Conservation (phyloP, 2,113 vertebrate genomes). For the Heliornis fulica region DNA sequence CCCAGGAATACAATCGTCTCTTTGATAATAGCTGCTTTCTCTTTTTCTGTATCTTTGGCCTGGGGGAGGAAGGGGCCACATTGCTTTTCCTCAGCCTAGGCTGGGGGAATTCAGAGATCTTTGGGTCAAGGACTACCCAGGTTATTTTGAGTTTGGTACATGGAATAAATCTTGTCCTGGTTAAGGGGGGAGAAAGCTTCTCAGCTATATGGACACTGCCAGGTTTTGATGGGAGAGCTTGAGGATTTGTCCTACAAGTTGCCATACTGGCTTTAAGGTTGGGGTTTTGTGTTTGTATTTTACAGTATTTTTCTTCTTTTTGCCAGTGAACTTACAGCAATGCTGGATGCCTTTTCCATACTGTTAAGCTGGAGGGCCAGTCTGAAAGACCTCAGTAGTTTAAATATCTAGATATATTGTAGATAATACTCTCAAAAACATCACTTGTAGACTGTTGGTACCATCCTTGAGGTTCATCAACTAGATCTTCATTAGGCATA, state of each 20-base stretch:
- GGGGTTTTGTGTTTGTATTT: not conserved
- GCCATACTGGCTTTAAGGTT: not conserved
- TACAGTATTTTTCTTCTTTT: not conserved
- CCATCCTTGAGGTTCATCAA: not conserved
- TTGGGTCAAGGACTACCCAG: not conserved
- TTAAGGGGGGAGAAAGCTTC: not conserved
- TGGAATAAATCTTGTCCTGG: not conserved
- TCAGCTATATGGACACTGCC: accelerated
- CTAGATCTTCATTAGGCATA: not conserved
- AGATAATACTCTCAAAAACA: not conserved
- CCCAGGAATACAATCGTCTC: not conserved
- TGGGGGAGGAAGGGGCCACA: accelerated
- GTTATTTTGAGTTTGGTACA: not conserved
- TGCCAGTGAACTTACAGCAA: not conserved
- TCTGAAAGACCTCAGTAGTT: not conserved
- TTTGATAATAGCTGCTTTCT: not conserved
- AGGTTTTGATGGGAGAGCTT: not conserved
- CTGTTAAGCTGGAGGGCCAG: not conserved
- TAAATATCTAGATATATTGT: not conserved
- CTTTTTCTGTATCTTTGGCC: not conserved
- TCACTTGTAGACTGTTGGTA: not conserved
- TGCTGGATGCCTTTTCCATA: not conserved
- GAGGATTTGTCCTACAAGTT: not conserved
- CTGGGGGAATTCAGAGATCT: not conserved
- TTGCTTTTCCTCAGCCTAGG: not conserved